Base-by-base conservation (phyloP, 2,888 invertebrate genomes). In the Diabrotica balteata region DNA sequence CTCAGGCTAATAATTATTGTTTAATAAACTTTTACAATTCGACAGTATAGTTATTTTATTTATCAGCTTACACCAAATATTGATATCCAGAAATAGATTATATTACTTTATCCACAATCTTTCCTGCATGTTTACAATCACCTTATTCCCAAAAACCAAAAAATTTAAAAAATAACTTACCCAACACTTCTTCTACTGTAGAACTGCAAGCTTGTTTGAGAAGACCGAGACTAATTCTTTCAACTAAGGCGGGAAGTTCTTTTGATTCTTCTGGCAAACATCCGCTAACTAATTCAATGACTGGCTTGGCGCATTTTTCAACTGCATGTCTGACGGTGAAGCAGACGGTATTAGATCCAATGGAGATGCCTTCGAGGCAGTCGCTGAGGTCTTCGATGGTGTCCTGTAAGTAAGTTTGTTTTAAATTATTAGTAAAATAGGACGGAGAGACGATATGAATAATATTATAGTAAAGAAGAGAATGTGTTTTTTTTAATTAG, bases 121-220 rank as follows among this genome's bases (percentile, higher is more conserved):
- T 0, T 5, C 4, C 32, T 32, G 4, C 32, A 4, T 32, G 4
- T 32, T 5, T 32, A 32, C 32, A 32, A 32, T 32, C 32, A 32
- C 5, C 32, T 32, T 4, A 0, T 2, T 32, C 32, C 32, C 32
- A 32, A 1, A 32, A 32, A 32, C 32, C 5, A 4, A 0, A 32
- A 32, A 32, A 4, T 32, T 32, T 32, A 4, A 32, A 32, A 9
- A n/a, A 10, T 17, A 11, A 61, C 67, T 72, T 55, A 72, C 73
- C 73, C 11, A 73, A 51, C 8, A 73, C 58, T 67, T 73, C 58
- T 66, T 73, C 71, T n/a, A 72, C 70, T 1, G 73, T 73, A 8
- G 70, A 70, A 22, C 61, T 63, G 32, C 73, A 73, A 43, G 65
- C 62, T 49, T 68, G 61, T 17, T 71, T 66, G 7, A 73, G 7